Conservation (phyloP, 2,797 vertebrate species). For the Amblyopsis hoosieri region DNA sequence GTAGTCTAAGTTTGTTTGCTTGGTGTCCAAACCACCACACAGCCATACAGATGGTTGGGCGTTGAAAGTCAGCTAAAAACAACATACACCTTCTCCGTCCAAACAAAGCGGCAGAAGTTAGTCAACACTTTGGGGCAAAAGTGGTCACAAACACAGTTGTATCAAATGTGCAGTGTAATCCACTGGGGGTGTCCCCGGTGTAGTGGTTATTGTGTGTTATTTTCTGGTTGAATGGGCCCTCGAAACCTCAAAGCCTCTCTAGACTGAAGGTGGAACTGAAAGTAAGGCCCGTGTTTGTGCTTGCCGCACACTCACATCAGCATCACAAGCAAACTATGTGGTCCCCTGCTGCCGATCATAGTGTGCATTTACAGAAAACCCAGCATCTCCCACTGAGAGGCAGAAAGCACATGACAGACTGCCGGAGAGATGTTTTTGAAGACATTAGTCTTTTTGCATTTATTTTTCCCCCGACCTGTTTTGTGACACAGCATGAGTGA, state of each 20-base stretch:
- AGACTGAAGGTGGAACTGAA: slow-evolving; percentile 22
- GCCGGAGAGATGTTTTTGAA: not conserved
- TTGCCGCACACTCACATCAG: not conserved
- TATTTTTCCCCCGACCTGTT: not conserved
- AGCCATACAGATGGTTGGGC: too few relatives aligned
- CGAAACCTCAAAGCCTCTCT: slow-evolving; percentile 17
- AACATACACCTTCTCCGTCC: slow-evolving; percentile 16
- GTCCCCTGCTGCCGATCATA: slow-evolving; percentile 26
- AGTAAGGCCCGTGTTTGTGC: not conserved
- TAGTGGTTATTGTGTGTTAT: slow-evolving; percentile 52
- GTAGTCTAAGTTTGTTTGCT: too few relatives aligned
- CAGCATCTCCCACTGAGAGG: slow-evolving; percentile 6
- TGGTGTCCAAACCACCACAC: too few relatives aligned
- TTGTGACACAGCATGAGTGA: not conserved
- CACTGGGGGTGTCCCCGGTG: slow-evolving; percentile 2
- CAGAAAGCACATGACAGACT: slow-evolving; percentile 26
- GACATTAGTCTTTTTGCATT: not conserved
- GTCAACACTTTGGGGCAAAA: slow-evolving; percentile 40
- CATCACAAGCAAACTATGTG: slow-evolving; percentile 1
- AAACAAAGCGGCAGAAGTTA: slow-evolving; percentile 25
- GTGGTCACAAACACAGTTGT: slow-evolving; percentile 17
- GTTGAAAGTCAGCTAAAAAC: slow-evolving; percentile 18
- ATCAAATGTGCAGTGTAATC: slow-evolving; percentile 38
- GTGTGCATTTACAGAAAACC: slow-evolving; percentile 30
- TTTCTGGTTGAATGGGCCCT: slow-evolving; percentile 44